Evolutionary conservation across 2,888 invertebrate genomes (phyloP).

Genomic region (Chirona hameri): DNA sequence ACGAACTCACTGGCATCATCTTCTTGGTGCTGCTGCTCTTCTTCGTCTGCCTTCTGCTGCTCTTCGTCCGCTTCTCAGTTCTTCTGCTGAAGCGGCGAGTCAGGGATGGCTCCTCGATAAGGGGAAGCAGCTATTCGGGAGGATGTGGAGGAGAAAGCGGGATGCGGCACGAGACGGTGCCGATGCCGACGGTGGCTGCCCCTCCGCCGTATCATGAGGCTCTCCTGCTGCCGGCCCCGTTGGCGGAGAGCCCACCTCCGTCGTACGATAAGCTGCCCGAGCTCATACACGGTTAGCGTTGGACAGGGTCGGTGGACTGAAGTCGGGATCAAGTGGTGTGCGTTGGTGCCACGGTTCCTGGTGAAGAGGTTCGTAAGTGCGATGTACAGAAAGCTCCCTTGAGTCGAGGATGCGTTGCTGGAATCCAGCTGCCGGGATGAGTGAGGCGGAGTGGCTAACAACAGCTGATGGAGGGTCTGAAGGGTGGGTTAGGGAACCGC

Average conservation of each 20-base stretch:
- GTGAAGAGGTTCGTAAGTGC: no score
- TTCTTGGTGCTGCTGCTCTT: constrained; percentile 26
- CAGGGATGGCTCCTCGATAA: background rate
- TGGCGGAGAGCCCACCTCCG: background rate
- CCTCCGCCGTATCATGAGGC: constrained; percentile 29
- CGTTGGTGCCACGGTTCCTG: no score
- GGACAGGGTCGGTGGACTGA: background rate
- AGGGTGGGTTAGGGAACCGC: no score
- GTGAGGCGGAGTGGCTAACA: no score
- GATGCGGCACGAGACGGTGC: background rate
- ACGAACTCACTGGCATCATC: constrained; percentile 25
- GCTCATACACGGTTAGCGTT: background rate
- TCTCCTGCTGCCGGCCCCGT: constrained; percentile 4
- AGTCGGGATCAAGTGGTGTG: background rate
- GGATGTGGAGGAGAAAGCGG: background rate
- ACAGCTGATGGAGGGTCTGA: no score
- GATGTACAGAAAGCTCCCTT: background rate
- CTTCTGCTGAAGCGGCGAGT: constrained; percentile 5
- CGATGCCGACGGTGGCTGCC: background rate
- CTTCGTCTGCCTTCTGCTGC: constrained; percentile 8
- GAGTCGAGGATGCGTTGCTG: no score
- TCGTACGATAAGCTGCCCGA: background rate
- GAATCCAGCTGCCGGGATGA: no score
- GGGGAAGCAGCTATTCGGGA: background rate
- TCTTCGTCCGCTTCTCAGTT: constrained; percentile 10